Evolutionary conservation across 1,140 invertebrate genomes (phyloP).

Genomic region (Saccostrea echinata): DNA sequence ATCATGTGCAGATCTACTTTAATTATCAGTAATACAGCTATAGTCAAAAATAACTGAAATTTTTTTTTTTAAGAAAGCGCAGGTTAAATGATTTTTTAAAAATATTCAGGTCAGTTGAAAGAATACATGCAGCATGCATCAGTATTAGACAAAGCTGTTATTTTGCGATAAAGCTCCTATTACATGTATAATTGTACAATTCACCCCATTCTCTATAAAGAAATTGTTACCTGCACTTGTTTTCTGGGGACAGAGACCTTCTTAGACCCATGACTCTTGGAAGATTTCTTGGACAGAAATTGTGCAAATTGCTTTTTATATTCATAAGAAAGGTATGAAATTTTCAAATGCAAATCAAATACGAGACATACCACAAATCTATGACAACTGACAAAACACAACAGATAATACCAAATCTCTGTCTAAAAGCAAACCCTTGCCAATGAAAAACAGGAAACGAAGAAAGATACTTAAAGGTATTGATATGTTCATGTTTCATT

Average conservation of each 20-base stretch:
- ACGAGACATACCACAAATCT: not conserved
- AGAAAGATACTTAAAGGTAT: no score
- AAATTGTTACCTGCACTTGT: not conserved
- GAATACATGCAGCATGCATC: constrained; percentile 1
- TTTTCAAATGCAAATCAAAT: not conserved
- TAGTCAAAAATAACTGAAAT: not conserved
- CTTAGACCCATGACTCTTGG: not conserved
- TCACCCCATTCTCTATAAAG: not conserved
- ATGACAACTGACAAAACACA: not conserved
- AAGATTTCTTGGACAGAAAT: constrained; percentile 19
- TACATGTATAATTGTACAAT: not conserved
- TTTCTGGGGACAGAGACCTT: not conserved
- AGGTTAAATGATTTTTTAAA: not conserved
- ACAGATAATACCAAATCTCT: not conserved
- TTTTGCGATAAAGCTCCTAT: not conserved
- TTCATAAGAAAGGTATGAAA: not conserved
- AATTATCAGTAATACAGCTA: no score
- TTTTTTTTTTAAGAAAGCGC: not conserved
- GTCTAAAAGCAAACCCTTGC: not conserved
- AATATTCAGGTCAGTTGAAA: not conserved
- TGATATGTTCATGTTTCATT: no score
- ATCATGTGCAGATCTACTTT: no score
- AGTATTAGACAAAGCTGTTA: not conserved
- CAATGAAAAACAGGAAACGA: not conserved
- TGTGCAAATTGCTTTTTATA: not conserved